Base-by-base conservation (phyloP, 2,888 invertebrate genomes). In the Drosophila barbarae region DNA sequence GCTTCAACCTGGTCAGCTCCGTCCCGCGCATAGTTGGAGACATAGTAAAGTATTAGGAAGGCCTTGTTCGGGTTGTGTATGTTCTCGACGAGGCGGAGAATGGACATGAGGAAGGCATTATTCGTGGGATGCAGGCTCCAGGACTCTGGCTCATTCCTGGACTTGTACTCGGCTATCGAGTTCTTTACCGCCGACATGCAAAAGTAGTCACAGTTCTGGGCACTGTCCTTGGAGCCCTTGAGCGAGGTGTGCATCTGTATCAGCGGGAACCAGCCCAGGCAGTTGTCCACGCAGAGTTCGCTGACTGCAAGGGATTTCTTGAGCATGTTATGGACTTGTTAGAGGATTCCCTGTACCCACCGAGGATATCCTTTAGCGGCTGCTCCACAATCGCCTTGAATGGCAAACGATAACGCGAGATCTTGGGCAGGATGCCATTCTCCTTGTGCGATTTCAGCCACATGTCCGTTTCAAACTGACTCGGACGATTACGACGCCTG, bases 1-100 rank as follows among this genome's bases (percentile, higher is more conserved):
- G 90, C 89, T 66, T 90, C 90, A 7, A 90, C 89, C 72, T 89
- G 88, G 81, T 90, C 90, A 2, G 87, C 89, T 0, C 90, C 90
- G 35, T 88, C 87, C 0, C 89, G 88, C 0, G 90, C 87, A 72
- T 89, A 87, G 65, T 86, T 88, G 0, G 87, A 82, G 5, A 88
- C 88, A 72, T 86, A 88, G 66, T 90, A 90, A n/a, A 90, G 76
- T 56, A 89, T 88, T 15, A 87, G 73, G 30, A 90, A 84, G 4
- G 85, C 86, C 63, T 88, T 89, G 5, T 82, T 82, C 8, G 80
- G 77, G 70, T 76, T 87, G 13, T 84, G 78, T 3, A 90, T 85
- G 53, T 87, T 85, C 21, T 84, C 71, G 0, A 88, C 85, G 36
- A 90, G 74, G 21, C 89, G 87, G 2, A 90, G 61, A 10, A 89